Conservation (phyloP, 2,113 vertebrate genomes). For the Sterna hirundo region DNA sequence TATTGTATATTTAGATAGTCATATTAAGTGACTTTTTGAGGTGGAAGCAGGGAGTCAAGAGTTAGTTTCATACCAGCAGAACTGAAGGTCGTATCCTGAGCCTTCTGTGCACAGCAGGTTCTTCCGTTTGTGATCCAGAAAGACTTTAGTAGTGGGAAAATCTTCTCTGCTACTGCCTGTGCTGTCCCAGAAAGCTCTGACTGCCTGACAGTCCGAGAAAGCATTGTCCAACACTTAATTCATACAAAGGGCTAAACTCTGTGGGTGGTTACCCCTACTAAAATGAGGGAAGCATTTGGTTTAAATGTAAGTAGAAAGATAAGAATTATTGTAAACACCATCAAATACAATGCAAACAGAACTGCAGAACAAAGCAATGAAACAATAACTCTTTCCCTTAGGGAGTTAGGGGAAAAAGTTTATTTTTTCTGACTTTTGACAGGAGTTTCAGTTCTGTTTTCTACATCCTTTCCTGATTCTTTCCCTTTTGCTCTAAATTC, state of each 20-base stretch:
- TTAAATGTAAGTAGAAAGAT: neutral
- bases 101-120: neutral
- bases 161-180: neutral
- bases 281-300: conserved; percentile 1
- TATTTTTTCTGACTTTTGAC: neutral
- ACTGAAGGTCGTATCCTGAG: neutral
- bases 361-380: neutral
- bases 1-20: neutral
- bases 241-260: neutral
- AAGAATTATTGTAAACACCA: neutral
- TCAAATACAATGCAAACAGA: conserved; percentile 4
- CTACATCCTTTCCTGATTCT: neutral
- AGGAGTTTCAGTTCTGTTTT: neutral
- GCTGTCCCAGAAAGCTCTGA: neutral
- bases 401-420: neutral
- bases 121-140: neutral
- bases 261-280: neutral
- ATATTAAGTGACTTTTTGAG: neutral
- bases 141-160: neutral
- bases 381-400: neutral
- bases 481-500: neutral
- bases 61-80: neutral
- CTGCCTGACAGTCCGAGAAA: neutral
- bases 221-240: neutral
- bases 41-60: neutral